Conservation (phyloP, 64 coral and sea anemone species). For the Porites lutea region DNA sequence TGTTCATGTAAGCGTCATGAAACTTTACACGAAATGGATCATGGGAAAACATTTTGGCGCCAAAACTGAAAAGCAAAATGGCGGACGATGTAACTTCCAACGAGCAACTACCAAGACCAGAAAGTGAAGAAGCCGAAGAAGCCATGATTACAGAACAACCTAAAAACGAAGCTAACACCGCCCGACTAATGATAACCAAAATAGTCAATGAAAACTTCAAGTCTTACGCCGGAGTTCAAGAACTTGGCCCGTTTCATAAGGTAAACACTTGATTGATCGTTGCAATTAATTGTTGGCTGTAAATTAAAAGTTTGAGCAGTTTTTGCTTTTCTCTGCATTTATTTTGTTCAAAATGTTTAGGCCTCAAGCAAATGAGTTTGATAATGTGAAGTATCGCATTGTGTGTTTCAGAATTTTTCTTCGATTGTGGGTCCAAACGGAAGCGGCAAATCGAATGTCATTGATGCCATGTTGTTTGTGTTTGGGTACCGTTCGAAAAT, state of each 20-base stretch:
- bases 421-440: slow-evolving; percentile 99
- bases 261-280: slow-evolving; percentile 3
- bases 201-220: slow-evolving; percentile 99
- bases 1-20: background rate
- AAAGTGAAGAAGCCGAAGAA: background rate
- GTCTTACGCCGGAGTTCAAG: slow-evolving; percentile 92
- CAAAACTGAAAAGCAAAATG: slow-evolving; percentile 31
- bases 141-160: slow-evolving; percentile 38
- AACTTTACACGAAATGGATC: background rate
- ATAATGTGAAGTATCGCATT: background rate
- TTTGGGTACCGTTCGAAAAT: slow-evolving; percentile 99
- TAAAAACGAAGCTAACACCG: slow-evolving; percentile 6
- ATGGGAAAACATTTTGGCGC: slow-evolving; percentile 44
- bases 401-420: slow-evolving; percentile 82
- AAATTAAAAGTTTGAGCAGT: no score
- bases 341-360: no score
- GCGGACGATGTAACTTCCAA: slow-evolving; percentile 25
- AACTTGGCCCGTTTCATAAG: slow-evolving; percentile 99
- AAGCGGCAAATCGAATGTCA: slow-evolving; percentile 99
- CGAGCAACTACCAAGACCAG: slow-evolving; percentile 1
- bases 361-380: no score
- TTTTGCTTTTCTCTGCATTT: no score
- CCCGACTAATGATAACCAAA: slow-evolving; percentile 96
- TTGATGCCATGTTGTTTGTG: slow-evolving; percentile 99
- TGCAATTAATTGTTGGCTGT: no score